Base-by-base conservation (phyloP, 1,140 invertebrate genomes). In the Drosophila ogumai region DNA sequence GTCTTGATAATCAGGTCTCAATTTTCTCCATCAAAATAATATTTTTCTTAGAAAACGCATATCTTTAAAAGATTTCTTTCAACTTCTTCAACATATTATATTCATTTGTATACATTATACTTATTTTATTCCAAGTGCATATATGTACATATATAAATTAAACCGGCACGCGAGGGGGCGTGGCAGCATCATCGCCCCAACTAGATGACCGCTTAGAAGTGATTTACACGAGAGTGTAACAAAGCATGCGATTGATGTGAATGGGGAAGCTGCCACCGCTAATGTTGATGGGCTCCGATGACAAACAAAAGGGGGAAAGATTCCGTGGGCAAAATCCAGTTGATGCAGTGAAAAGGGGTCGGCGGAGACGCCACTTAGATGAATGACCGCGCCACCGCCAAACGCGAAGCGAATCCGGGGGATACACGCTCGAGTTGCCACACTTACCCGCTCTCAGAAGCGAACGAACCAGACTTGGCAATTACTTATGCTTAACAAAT, bases 211-310 rank as follows among this genome's bases (percentile, higher is more conserved):
- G 65, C 54, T 82, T 75, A 55, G 59, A 69, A 19, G 67, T 73
- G 82, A 87, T 86, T 86, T 87, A 85, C 49, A 46, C 67, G 47
- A 74, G 52, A 67, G 57, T 60, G 58, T 71, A 59, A 59, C 73
- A 80, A 61, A 80, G 72, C 76, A 67, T 75, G 81, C 47, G 49
- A 84, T 75, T 66, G 73, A 78, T 73, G 64, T 49, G 58, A 36
- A 52, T 71, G 55, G 52, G 50, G 47, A 38, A 25, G 52, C 44
- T 68, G 66, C 19, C 28, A 25, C 46, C 44, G 46, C 50, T 50
- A 40, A 73, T 56, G 32, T 47, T 41, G 22, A 43, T 43, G 22
- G 40, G 52, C 34, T 59, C 43, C 40, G 40, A 58, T 69, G 41
- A 43, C 67, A 69, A 68, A 40, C 40, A 36, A 36, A 41, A 65